phyloP scores from a whole-genome alignment of 2,888 invertebrate species.

The Chesias legatella region DNA sequence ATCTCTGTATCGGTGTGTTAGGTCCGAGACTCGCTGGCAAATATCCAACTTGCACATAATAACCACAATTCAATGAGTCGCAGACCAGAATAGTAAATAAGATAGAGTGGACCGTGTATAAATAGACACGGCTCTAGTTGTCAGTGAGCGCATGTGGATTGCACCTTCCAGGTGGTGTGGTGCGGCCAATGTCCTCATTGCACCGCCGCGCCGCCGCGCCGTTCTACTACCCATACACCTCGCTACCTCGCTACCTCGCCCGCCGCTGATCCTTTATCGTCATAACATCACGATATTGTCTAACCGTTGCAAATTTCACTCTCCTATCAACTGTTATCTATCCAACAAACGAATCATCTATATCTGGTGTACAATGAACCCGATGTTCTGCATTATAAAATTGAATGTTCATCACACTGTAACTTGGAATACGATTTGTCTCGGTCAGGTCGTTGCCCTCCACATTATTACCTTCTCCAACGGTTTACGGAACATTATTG shows the following conservation, averaged over 20 bases:
- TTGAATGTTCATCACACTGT: constrained; percentile 61
- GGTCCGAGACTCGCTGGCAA: constrained; percentile 69
- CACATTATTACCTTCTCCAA: constrained; percentile 70
- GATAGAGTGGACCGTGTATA: constrained; percentile 76
- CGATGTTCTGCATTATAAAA: constrained; percentile 63
- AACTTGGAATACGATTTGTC: constrained; percentile 68
- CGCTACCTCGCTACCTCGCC: constrained; percentile 9
- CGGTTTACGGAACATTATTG: constrained; percentile 67
- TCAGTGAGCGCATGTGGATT: constrained; percentile 61
- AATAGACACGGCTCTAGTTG: constrained; percentile 76
- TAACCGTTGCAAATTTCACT: constrained; percentile 33
- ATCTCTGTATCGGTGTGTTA: constrained; percentile 70
- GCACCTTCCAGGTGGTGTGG: constrained; percentile 69
- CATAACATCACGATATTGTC: constrained; percentile 26
- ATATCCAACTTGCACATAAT: constrained; percentile 79
- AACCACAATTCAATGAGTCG: constrained; percentile 81
- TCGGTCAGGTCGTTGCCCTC: constrained; percentile 73
- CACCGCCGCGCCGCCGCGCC: constrained; percentile 27
- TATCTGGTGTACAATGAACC: constrained; percentile 54
- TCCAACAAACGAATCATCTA: constrained; percentile 59
- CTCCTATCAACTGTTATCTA: constrained; percentile 51
- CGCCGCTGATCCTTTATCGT: constrained; percentile 15
- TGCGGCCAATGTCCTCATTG: constrained; percentile 64
- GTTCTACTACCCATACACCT: constrained; percentile 14
- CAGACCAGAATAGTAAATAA: constrained; percentile 80